Base-by-base conservation (phyloP, 2,113 vertebrate genomes). In the Sialia sialis region DNA sequence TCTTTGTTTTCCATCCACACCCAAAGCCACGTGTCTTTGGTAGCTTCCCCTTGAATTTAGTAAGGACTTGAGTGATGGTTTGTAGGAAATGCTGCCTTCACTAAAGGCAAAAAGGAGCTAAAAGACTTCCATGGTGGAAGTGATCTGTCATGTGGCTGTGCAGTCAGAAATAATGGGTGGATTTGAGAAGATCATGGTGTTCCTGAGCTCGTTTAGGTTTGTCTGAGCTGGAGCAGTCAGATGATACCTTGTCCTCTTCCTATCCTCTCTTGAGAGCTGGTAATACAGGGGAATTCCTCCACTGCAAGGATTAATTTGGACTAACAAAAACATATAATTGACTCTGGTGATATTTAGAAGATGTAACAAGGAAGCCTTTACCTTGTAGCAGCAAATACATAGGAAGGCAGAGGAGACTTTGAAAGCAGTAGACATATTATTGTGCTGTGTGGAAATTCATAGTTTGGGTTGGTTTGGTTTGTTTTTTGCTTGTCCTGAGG, bases 1-100 rank as follows among this genome's bases (percentile, higher is more conserved):
- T 93, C 70, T 96, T 96, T 69, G 70, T 38, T 91, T 95, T 93
- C 41, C 32, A 56, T 64, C 87, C 59, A 87, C 82, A 58, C 96
- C 93, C 92, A 93, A 91, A 94, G 78, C 56, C 70, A 54, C 0
- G 0, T 72, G 82, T 52, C 52, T 75, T 49, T 46, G 29, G 41
- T 69, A 87, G 44, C 44, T 87, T 85, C 54, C n/a, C 48, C 44
- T 69, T 62, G 75, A 73, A 38, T 79, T 79, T 66, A 58, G 51
- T 48, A 51, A 85, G 44, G 49, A 54, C 22, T 22, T 60, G 52
- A 18, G 18, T 67, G 68, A 59, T 4, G 25, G 44, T 30, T 78
- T 34, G 43, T 38, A 60, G 36, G 38, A 75, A 63, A 5, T 76
- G 25, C 78, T 87, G 9, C 46, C n/a, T 63, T 10, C 15, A 2